phyloP scores from a whole-genome alignment of 2,888 invertebrate genomes.

The Hyposoter dolosus region DNA sequence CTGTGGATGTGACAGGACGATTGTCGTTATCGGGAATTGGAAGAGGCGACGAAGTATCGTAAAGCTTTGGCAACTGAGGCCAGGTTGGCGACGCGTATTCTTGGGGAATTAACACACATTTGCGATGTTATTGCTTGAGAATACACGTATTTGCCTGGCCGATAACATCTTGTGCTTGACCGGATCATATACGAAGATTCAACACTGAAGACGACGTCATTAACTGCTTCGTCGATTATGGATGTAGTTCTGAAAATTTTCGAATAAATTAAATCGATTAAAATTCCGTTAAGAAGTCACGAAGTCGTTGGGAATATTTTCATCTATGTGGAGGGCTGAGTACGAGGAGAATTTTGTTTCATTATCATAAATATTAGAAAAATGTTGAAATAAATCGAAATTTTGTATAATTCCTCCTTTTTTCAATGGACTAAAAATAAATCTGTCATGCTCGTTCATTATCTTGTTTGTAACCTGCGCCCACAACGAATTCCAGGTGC shows the following conservation, averaged over 20 bases:
- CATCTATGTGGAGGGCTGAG: too few species aligned
- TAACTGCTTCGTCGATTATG: neutral
- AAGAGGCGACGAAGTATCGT: neutral
- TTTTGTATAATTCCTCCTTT: too few species aligned
- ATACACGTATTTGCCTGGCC: constrained; percentile 97
- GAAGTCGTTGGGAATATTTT: too few species aligned
- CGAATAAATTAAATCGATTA: neutral
- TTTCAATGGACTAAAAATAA: too few species aligned
- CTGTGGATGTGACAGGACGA: neutral
- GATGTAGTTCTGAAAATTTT: neutral
- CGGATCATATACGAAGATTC: neutral
- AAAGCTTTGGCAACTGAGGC: constrained; percentile 71
- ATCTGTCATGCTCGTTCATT: too few species aligned
- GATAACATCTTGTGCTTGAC: constrained; percentile 85
- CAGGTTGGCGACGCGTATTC: constrained; percentile 98
- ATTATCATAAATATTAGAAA: too few species aligned
- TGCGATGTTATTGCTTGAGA: constrained; percentile 99
- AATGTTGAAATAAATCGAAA: too few species aligned
- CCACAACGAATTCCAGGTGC: too few species aligned
- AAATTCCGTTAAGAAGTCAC: too few species aligned
- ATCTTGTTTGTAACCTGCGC: too few species aligned
- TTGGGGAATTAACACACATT: constrained; percentile 99
- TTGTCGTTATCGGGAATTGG: neutral
- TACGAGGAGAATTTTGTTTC: too few species aligned
- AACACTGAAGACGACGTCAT: neutral